These are phyloP conservation scores for Ceratosolen solmsi DNA, from an alignment of 1,140 invertebrate genomes.

Conservation along the genomic window DNA sequence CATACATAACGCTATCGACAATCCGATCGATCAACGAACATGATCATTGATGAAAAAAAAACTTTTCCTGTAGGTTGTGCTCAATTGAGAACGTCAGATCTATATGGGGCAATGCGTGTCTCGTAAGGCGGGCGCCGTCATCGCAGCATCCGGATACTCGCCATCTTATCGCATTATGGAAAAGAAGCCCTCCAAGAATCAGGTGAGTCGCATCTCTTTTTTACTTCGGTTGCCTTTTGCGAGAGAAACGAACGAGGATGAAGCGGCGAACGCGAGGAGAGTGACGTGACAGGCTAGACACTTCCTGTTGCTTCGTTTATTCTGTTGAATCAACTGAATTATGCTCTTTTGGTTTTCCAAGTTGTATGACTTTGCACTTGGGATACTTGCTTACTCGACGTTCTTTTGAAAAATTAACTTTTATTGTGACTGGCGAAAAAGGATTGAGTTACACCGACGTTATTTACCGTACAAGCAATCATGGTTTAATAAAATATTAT, in stretches of 20 bases:
- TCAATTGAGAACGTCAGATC: slow-evolving; percentile 66
- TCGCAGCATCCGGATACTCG: slow-evolving; percentile 72
- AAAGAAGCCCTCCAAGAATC: slow-evolving; percentile 70
- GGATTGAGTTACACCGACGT: slow-evolving; percentile 1
- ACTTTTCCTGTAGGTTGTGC: slow-evolving; percentile 58
- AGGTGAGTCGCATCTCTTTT: slow-evolving; percentile 58
- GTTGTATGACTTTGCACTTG: background rate
- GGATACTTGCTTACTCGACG: background rate
- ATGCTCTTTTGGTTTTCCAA: background rate
- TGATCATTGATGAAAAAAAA: background rate
- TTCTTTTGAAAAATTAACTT: background rate
- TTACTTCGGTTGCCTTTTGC: background rate
- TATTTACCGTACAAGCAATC: no score
- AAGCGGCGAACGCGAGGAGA: background rate
- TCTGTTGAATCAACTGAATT: background rate
- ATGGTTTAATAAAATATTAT: no score
- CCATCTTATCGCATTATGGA: slow-evolving; percentile 73
- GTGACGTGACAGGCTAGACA: slow-evolving; percentile 32
- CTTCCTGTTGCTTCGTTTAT: slow-evolving; percentile 23
- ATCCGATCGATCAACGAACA: background rate
- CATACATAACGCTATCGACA: background rate
- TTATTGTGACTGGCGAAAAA: background rate
- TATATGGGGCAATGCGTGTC: slow-evolving; percentile 75
- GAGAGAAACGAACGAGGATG: background rate
- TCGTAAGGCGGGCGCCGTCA: slow-evolving; percentile 73